Conservation (phyloP, 2,113 vertebrate species). For the Gorsachius goisagi region DNA sequence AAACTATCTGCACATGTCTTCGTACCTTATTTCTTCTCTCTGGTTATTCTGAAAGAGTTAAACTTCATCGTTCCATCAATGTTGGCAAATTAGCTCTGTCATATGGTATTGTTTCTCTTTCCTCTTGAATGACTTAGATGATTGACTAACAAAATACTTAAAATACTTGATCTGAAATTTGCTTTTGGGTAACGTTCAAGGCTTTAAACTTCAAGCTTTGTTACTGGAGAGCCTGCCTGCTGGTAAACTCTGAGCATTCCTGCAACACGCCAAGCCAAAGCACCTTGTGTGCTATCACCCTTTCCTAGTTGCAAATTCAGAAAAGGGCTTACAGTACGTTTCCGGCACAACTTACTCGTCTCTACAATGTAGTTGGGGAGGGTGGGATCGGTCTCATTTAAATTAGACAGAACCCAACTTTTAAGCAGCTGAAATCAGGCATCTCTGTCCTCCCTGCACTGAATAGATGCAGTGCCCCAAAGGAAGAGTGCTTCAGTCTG, state of each 20-base stretch:
- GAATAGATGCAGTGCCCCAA: accelerated
- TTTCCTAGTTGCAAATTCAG: neutral
- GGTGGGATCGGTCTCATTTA: neutral
- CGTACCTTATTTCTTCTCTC: neutral
- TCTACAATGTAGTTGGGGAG: neutral
- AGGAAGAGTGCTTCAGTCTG: neutral
- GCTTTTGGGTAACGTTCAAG: neutral
- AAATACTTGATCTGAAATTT: neutral
- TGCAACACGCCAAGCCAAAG: neutral
- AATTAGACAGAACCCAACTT: neutral
- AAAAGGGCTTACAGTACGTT: neutral
- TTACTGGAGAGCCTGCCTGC: neutral
- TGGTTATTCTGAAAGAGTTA: neutral
- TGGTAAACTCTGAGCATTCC: neutral
- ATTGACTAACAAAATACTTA: neutral
- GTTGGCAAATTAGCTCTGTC: neutral
- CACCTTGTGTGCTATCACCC: neutral
- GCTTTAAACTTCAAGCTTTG: neutral
- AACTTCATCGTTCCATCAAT: neutral
- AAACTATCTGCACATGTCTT: neutral
- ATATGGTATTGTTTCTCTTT: neutral
- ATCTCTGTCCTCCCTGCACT: neutral
- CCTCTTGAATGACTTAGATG: neutral
- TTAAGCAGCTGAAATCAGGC: neutral
- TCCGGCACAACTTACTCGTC: accelerated